Conservation (phyloP, 2,113 vertebrate genomes). For the Oryzias celebensis region DNA sequence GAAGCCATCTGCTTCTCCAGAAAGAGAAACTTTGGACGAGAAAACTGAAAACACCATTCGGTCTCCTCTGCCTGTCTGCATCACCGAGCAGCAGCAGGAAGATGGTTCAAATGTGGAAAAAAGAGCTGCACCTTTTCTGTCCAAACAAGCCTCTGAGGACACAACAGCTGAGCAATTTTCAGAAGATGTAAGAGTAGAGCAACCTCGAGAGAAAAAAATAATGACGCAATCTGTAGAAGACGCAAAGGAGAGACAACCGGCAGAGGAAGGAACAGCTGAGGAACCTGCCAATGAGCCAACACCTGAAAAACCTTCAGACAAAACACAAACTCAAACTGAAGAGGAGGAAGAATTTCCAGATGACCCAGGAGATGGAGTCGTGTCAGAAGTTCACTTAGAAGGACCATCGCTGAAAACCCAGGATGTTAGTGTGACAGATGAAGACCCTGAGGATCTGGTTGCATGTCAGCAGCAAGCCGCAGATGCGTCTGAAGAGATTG, state of each 20-base stretch:
- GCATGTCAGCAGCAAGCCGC: constrained; percentile 6
- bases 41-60: constrained; percentile 72
- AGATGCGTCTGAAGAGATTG: not conserved
- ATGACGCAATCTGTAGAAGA: not conserved
- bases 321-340: no score
- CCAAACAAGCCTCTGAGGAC: not conserved
- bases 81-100: constrained; percentile 12
- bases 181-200: no score
- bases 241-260: not conserved
- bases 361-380: not conserved
- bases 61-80: constrained; percentile 43
- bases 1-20: not conserved
- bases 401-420: not conserved
- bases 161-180: no score
- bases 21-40: constrained; percentile 60
- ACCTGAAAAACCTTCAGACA: no score
- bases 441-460: constrained; percentile 11
- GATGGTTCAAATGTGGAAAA: not conserved
- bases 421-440: not conserved
- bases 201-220: no score
- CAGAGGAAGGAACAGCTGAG: constrained; percentile 1
- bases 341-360: not conserved
- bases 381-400: constrained; percentile 3
- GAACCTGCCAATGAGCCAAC: not conserved
- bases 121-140: not conserved